Evolutionary conservation across 2,113 vertebrate genomes (phyloP), one percentile per base, ranked within the genome.

Genomic region (Tragelaphus strepsiceros): DNA sequence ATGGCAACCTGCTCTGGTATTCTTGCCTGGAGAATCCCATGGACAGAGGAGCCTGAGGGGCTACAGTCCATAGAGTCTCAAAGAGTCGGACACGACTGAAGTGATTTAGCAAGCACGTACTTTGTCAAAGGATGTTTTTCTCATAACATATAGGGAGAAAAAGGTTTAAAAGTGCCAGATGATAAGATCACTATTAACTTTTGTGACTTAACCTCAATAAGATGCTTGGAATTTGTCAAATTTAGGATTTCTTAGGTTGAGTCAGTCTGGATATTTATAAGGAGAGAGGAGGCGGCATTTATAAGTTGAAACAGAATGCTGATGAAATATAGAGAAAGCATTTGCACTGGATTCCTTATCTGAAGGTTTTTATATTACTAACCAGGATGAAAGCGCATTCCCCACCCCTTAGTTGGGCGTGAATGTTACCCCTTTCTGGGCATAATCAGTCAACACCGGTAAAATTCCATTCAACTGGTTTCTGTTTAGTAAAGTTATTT

Each of bases 251-350:
- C 46, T 96, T 97, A 97, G 91, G 77, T 74, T 97, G 91, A 97
- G 71, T 98, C 97, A 97, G 86, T 94, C 91, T 97, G 35, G 78
- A 28, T 98, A 98, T 97, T 98, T 98, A 96, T 97, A 97, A 81
- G 17, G 71, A 95, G 67, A 91, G 93, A 97, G 90, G 96, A 97
- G 93, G 94, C 0, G 32, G 93, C 90, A 86, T 94, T 96, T 98
- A 97, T 97, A 97, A 97, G 81, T 96, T 96, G 90, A 96, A 86
- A 88, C 51, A 95, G 96, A 94, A 96, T 82, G 49, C 91, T 94
- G 93, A 96, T 96, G 97, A 97, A 97, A 96, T 97, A 94, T 64
- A 97, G 93, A 88, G 78, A 89, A 86, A 90, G 56, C 90, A 82
- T 96, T 96, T 84, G 86, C 91, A 91, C 82, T 91, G 14, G 49